Percentiles rank a stretch among this genome's conserved stretches.
phyloP scores from a whole-genome alignment of 2,888 invertebrate genomes.

The Lamellibrachia satsuma region DNA sequence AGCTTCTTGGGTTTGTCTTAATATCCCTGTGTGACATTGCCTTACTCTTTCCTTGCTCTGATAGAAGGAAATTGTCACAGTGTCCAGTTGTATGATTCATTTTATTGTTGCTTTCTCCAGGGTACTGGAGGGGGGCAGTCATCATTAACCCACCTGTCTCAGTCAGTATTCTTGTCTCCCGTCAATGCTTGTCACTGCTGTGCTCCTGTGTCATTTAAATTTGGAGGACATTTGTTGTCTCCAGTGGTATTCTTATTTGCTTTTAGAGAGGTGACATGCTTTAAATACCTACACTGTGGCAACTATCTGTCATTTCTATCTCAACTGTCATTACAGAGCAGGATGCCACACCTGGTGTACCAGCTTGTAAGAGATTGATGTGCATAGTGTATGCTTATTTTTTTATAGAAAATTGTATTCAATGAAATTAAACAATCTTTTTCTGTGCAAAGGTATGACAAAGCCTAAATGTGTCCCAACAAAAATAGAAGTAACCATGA shows the following conservation, averaged over 20 bases:
- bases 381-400: background rate
- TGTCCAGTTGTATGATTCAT: background rate
- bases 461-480: background rate
- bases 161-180: background rate
- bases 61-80: background rate
- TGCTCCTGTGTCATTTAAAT: background rate
- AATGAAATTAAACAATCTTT: background rate
- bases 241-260: background rate
- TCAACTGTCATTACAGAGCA: background rate
- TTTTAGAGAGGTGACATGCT: background rate
- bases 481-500: background rate
- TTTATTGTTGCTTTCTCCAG: background rate
- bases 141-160: too few relatives aligned
- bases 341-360: background rate
- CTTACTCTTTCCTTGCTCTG: background rate
- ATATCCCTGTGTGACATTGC: background rate
- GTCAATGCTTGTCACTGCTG: background rate
- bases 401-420: background rate
- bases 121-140: too few relatives aligned
- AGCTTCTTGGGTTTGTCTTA: background rate
- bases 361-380: background rate
- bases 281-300: background rate
- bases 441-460: background rate
- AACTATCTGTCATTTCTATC: background rate
- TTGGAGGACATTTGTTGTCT: background rate